These are phyloP conservation scores for Meiosimyza platycephala DNA, from an alignment of 2,888 invertebrate species.

Conservation along the genomic window DNA sequence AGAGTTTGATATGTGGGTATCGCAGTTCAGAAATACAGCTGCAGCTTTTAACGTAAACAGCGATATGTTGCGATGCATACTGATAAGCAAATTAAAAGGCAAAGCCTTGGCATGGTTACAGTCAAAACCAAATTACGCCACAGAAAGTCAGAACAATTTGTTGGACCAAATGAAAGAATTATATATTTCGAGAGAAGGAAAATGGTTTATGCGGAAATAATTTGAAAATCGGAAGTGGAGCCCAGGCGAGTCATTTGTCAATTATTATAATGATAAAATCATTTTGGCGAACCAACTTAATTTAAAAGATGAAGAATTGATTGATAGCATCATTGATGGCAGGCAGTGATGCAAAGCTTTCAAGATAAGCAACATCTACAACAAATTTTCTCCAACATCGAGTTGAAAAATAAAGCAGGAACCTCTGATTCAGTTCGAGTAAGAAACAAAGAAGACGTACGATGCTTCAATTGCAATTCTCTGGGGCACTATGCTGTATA, in stretches of 20 bases:
- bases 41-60: conserved; percentile 17
- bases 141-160: neutral
- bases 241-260: neutral
- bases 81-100: conserved; percentile 36
- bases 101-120: conserved; percentile 35
- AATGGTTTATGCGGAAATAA: conserved; percentile 1
- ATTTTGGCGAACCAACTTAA: conserved; percentile 26
- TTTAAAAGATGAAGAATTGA: conserved; percentile 25
- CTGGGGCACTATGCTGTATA: conserved; percentile 25
- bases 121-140: conserved; percentile 35
- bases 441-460: neutral
- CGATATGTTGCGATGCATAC: conserved; percentile 29
- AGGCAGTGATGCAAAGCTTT: too few species aligned
- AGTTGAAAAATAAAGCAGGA: too few species aligned
- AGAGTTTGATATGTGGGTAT: conserved; percentile 27
- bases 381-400: too few species aligned
- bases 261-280: conserved; percentile 22
- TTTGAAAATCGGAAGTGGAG: conserved; percentile 5
- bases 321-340: conserved; percentile 16
- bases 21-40: conserved; percentile 28
- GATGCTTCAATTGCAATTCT: conserved; percentile 30
- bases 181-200: neutral
- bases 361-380: too few species aligned
- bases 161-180: neutral
- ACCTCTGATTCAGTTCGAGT: too few species aligned